phyloP scores from a whole-genome alignment of 2,113 vertebrate genomes.

The Toxotes chatareus region DNA sequence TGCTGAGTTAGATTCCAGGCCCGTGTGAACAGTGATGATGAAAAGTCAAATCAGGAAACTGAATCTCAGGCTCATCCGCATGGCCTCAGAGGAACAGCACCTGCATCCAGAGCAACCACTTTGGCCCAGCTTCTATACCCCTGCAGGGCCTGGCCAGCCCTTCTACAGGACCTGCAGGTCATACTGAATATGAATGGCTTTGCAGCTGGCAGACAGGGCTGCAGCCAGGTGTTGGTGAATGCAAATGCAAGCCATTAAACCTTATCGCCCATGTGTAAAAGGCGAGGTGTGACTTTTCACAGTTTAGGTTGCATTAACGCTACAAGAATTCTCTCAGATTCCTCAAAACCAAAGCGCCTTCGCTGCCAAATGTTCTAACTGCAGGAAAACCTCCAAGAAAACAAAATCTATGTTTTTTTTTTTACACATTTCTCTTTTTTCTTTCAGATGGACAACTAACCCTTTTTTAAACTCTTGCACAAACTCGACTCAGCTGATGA shows the following conservation, averaged over 20 bases:
- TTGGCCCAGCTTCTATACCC: slow-evolving; percentile 43
- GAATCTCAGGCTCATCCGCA: slow-evolving; percentile 23
- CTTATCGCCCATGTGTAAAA: slow-evolving; percentile 43
- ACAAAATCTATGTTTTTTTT: background rate
- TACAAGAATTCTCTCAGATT: slow-evolving; percentile 39
- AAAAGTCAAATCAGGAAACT: slow-evolving; percentile 25
- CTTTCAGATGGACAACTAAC: background rate
- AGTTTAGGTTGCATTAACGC: slow-evolving; percentile 40
- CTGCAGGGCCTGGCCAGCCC: slow-evolving; percentile 47
- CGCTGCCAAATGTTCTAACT: slow-evolving; percentile 38
- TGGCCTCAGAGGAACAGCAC: slow-evolving; percentile 33
- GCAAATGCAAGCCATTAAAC: slow-evolving; percentile 63
- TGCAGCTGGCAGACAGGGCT: slow-evolving; percentile 19
- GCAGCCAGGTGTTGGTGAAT: slow-evolving; percentile 44
- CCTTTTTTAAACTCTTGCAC: slow-evolving; percentile 22
- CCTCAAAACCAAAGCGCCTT: slow-evolving; percentile 7
- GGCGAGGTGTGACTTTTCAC: slow-evolving; percentile 66
- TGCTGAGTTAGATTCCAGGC: background rate
- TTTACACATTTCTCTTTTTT: slow-evolving; percentile 4
- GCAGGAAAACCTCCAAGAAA: slow-evolving; percentile 33
- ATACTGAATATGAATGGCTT: slow-evolving; percentile 66
- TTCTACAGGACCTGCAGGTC: slow-evolving; percentile 46
- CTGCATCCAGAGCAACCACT: slow-evolving; percentile 44
- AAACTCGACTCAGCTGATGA: slow-evolving; percentile 33
- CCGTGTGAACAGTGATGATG: background rate